Evolutionary conservation across 2,888 invertebrate genomes (phyloP), one percentile per base, ranked within the genome.

Genomic region (Phasia obesa): DNA sequence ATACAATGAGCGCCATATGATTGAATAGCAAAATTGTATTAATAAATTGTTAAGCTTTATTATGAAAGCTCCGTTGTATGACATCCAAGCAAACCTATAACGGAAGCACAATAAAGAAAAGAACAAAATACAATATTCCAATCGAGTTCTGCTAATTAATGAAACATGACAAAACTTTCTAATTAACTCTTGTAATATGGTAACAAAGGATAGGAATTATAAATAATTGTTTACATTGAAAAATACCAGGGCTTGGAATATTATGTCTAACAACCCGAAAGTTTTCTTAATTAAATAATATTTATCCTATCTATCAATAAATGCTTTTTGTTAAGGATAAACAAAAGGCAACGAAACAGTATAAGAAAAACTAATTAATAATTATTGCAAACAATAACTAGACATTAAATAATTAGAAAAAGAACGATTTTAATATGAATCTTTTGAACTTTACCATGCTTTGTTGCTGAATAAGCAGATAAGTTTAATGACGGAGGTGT

Each of bases 91-190:
- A 60, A 69, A 60, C 35, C 67, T 47, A 19, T 42, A 27, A 15
- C n/a, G 6, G 31, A 27, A 3, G 19, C 13, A n/a, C n/a, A n/a
- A n/a, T n/a, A 49, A 47, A 7, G 15, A 19, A 21, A 38, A 21
- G 5, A 19, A 25, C 3, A 65, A 19, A 25, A 49, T n/a, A 35
- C 4, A 17, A 44, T 57, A 60, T 27, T 19, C 23, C 17, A 9
- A 78, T 49, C 49, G 55, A 51, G 57, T 59, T 21, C 15, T n/a
- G 25, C 23, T 67, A 69, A 82, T 78, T 82, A 74, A 82, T 82
- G 42, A 49, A 69, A 69, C 74, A 78, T 78, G 77, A 82, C 62
- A 74, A 59, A 44, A 78, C 57, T 77, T 69, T 57, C 77, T 82
- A 74, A 77, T 82, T 64, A 82, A 62, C 55, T 55, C 35, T 49